phyloP scores from a whole-genome alignment of 2,888 invertebrate species.

The Trachelus iudaicus region DNA sequence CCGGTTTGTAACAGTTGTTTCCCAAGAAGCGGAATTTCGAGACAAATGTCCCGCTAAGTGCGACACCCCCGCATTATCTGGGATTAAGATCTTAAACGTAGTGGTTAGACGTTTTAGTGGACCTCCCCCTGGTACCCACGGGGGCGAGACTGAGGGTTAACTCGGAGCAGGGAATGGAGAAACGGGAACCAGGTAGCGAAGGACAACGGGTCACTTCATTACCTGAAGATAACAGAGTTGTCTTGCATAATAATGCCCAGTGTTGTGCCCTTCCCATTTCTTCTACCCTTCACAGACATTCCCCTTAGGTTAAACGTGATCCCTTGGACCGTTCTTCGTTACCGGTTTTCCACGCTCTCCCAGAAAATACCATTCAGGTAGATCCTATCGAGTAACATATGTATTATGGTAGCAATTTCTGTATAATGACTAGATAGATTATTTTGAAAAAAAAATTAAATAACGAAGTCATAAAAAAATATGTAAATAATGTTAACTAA shows the following conservation, averaged over 20 bases:
- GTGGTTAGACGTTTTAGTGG: slow-evolving; percentile 34
- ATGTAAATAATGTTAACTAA: not conserved
- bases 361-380: not conserved
- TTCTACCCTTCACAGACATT: not conserved
- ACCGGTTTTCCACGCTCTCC: not conserved
- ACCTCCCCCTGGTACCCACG: slow-evolving; percentile 37
- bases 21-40: slow-evolving; percentile 15
- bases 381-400: not conserved
- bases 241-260: slow-evolving; percentile 50
- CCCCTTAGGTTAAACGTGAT: not conserved
- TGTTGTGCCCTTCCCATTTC: slow-evolving; percentile 6
- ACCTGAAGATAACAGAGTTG: slow-evolving; percentile 54
- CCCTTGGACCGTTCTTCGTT: not conserved
- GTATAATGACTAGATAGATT: not conserved
- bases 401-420: not conserved
- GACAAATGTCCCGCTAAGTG: slow-evolving; percentile 54
- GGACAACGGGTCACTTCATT: slow-evolving; percentile 56
- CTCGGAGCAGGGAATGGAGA: slow-evolving; percentile 19
- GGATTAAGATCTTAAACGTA: slow-evolving; percentile 47
- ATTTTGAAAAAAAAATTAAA: not conserved
- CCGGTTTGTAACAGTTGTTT: not conserved
- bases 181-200: slow-evolving; percentile 51
- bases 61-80: slow-evolving; percentile 56
- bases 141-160: not conserved
- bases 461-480: not conserved